Evolutionary conservation across 2,113 vertebrate genomes (phyloP), one percentile per base, ranked within the genome.

Genomic region (Ailuropoda melanoleuca): DNA sequence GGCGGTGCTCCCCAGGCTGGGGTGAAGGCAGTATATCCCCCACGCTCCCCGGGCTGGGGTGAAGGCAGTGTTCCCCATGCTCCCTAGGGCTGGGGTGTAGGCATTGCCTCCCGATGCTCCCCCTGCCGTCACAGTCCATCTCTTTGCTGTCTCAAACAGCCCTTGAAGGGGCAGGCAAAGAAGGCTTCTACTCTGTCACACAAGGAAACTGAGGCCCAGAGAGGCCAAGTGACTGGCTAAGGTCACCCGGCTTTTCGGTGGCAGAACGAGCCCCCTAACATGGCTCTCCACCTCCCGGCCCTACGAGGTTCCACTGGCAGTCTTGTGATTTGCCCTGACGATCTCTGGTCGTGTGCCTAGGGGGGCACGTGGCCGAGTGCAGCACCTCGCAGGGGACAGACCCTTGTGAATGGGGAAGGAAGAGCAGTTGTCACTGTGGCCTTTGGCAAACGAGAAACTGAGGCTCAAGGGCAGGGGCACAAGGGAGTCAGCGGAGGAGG

Each of bases 281-380:
- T 0, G 2, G 21, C 64, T 9, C 29, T 39, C 48, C 5, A 60
- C 46, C 64, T 24, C 77, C 56, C 2, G 9, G 26, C 50, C 46
- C 83, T 0, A 0, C 0, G 0, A 4, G 13, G 11, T 2, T 14
- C 89, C 72, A 7, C 21, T 0, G 4, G n/a, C 12, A 6, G 37
- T 24, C 85, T 53, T 0, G 3, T 13, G 7, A 17, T 4, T 14
- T 4, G 1, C 18, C 53, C 34, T 1, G 1, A n/a, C 23, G 0
- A 6, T 8, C 56, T 23, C 55, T 19, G 66, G 21, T 4, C 3
- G 4, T 37, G 66, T 10, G 34, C 34, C 66, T 6, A 0, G 39
- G 21, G 90, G 60, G 21, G 4, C 11, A 8, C 46, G 31, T 6
- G 53, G 24, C 50, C 74, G 3, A 17, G 31, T 0, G 23, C 18